Percentiles rank a stretch among this genome's conserved stretches.
phyloP scores from a whole-genome alignment of 2,113 vertebrate species.

The Gallinago media region DNA sequence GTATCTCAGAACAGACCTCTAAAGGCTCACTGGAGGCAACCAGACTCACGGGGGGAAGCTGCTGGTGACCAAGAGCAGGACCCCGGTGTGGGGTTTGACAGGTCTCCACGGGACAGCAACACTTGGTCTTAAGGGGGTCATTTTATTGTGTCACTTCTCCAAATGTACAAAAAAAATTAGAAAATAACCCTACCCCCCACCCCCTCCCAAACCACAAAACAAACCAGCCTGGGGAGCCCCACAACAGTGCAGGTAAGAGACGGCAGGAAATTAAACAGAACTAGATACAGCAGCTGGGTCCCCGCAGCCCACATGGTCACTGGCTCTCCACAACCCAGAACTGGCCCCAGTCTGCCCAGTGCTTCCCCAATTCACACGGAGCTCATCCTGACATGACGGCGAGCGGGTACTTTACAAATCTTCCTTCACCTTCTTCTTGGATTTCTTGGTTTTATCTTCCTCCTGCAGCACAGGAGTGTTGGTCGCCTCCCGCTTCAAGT shows the following conservation, averaged over 20 bases:
- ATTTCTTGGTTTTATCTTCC: conserved; percentile 88
- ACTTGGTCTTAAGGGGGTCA: conserved; percentile 67
- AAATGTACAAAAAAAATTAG: conserved; percentile 90
- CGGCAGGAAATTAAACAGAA: conserved; percentile 73
- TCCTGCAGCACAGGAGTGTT: conserved; percentile 86
- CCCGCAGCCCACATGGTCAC: conserved; percentile 39
- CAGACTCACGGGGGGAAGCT: neutral
- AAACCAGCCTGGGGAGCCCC: conserved; percentile 79
- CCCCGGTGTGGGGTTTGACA: neutral
- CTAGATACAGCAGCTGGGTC: conserved; percentile 70
- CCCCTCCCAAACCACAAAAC: conserved; percentile 69
- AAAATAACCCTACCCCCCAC: conserved; percentile 75
- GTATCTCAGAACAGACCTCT: neutral
- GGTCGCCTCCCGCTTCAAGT: conserved; percentile 93
- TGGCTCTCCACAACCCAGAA: conserved; percentile 33
- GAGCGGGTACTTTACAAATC: conserved; percentile 76
- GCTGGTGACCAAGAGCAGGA: neutral
- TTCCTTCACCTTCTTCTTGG: conserved; percentile 91
- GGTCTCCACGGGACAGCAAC: neutral
- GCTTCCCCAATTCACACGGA: conserved; percentile 61
- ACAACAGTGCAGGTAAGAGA: conserved; percentile 81
- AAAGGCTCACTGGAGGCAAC: neutral
- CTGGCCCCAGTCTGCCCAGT: conserved; percentile 43
- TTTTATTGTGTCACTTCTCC: conserved; percentile 83
- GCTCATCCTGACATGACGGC: conserved; percentile 55